Percentiles rank a stretch among this genome's conserved stretches.
These are phyloP conservation scores for Cololabis saira DNA, from an alignment of 2,113 vertebrate species.

Conservation along the genomic window DNA sequence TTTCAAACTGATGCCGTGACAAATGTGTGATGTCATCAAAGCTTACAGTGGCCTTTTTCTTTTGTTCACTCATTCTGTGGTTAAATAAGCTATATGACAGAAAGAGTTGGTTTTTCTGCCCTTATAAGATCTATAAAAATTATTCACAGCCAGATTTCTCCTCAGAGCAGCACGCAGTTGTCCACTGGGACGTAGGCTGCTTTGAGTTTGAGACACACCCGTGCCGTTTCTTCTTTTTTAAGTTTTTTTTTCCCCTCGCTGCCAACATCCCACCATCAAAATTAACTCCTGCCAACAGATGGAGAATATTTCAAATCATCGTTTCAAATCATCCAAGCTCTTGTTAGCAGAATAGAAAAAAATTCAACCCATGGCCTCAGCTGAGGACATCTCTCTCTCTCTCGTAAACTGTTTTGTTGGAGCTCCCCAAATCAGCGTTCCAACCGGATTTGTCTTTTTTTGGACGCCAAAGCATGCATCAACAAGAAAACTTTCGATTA, in stretches of 20 bases:
- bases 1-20: too few species aligned
- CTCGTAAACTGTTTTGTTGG: too few species aligned
- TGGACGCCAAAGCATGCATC: conserved; percentile 33
- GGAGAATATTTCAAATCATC: not conserved
- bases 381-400: conserved; percentile 14
- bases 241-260: conserved; percentile 7
- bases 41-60: too few species aligned
- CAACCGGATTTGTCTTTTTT: not conserved
- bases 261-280: conserved; percentile 22
- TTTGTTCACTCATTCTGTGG: too few species aligned
- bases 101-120: too few species aligned
- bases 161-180: conserved; percentile 53
- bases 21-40: too few species aligned
- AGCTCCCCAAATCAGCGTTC: conserved; percentile 12
- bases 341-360: not conserved
- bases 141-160: too few species aligned
- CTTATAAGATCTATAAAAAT: too few species aligned
- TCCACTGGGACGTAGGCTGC: conserved; percentile 49
- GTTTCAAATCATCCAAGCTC: conserved; percentile 26
- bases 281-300: not conserved
- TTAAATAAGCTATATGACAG: too few species aligned
- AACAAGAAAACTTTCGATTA: conserved; percentile 49
- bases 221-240: conserved; percentile 15
- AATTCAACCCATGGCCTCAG: conserved; percentile 14
- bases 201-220: conserved; percentile 32